phyloP scores from a whole-genome alignment of 37 sponge, comb jelly and placozoan genomes.

The Eunapius fragilis region DNA sequence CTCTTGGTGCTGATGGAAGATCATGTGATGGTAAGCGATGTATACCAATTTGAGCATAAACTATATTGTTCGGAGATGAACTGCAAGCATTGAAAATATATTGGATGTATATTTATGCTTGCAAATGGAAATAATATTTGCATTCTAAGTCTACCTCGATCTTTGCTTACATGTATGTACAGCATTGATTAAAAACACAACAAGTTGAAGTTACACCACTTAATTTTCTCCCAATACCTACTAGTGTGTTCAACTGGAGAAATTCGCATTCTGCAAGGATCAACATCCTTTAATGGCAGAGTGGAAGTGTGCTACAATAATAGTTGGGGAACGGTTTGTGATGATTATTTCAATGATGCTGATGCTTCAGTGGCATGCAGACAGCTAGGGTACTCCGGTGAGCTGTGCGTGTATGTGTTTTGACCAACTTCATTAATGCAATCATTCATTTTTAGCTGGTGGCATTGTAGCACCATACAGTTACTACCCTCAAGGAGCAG shows the following conservation, averaged over 20 bases:
- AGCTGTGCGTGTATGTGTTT: too few relatives aligned
- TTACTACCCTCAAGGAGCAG: conserved; percentile 16
- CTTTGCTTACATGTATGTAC: too few relatives aligned
- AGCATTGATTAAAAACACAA: too few relatives aligned
- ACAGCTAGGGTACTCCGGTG: conserved; percentile 3
- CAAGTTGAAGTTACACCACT: too few relatives aligned
- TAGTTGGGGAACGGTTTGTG: conserved; percentile 43
- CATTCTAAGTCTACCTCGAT: too few relatives aligned
- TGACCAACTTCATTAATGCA: too few relatives aligned
- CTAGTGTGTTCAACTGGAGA: too few relatives aligned
- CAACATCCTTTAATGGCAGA: conserved; percentile 14
- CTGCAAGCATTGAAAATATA: too few relatives aligned
- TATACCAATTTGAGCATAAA: neutral
- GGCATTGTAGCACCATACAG: neutral
- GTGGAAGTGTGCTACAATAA: conserved; percentile 39
- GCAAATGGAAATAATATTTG: too few relatives aligned
- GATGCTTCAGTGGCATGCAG: conserved; percentile 14
- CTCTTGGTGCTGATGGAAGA: conserved; percentile 10
- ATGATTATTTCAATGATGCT: conserved; percentile 19
- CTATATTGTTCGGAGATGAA: too few relatives aligned
- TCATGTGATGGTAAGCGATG: conserved; percentile 11
- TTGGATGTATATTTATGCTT: too few relatives aligned
- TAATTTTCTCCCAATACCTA: too few relatives aligned
- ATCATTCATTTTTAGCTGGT: neutral
- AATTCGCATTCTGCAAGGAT: conserved; percentile 14